Conservation (phyloP, 2,113 vertebrate genomes). For the Conger conger region DNA sequence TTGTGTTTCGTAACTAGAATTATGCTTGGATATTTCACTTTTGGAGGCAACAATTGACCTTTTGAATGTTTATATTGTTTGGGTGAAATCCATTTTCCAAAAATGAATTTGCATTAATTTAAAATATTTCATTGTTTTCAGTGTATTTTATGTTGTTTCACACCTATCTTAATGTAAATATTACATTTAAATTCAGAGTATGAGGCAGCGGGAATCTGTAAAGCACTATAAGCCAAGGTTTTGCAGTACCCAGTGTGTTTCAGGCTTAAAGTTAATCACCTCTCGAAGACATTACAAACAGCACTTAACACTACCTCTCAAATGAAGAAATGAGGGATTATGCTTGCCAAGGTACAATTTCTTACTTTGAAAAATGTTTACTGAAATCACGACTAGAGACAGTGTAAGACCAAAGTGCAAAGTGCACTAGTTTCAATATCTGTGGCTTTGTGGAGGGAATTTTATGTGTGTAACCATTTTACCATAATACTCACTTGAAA, state of each 20-base stretch:
- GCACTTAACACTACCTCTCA: constrained; percentile 51
- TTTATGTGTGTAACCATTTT: too few species aligned
- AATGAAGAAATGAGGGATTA: constrained; percentile 48
- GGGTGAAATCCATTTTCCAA: too few species aligned
- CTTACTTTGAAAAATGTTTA: constrained; percentile 60
- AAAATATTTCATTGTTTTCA: background rate
- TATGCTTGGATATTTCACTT: too few species aligned
- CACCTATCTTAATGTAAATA: constrained; percentile 29
- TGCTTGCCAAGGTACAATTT: constrained; percentile 42
- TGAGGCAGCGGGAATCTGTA: constrained; percentile 47
- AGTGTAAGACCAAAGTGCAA: background rate
- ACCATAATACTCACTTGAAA: too few species aligned
- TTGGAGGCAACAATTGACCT: too few species aligned
- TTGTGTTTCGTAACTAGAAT: too few species aligned
- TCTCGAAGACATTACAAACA: constrained; percentile 51
- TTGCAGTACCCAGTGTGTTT: constrained; percentile 61
- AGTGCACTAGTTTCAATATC: too few species aligned
- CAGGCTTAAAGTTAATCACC: constrained; percentile 61
- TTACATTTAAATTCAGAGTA: constrained; percentile 50
- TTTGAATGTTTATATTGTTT: background rate
- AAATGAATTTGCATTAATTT: too few species aligned
- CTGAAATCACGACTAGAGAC: constrained; percentile 1
- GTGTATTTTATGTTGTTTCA: too few species aligned
- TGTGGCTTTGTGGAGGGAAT: too few species aligned
- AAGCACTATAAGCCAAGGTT: constrained; percentile 42